Evolutionary conservation across 2,113 vertebrate species (phyloP).

Genomic region (Myiozetetes cayanensis): DNA sequence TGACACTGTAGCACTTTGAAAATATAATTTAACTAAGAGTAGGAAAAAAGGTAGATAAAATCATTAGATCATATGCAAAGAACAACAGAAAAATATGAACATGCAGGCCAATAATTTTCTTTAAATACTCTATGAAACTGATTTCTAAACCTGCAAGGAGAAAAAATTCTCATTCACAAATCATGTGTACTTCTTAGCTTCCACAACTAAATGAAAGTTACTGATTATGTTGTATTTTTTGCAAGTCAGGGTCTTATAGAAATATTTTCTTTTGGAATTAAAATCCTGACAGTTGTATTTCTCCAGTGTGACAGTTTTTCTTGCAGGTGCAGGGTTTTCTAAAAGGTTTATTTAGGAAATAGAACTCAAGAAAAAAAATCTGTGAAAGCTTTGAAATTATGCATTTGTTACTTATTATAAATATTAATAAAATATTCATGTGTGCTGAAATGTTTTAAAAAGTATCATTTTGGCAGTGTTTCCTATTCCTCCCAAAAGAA

Average conservation of each 20-base stretch:
- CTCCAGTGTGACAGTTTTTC: background rate
- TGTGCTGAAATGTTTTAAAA: background rate
- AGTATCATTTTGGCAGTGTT: background rate
- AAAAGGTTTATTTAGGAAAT: background rate
- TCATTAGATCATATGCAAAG: background rate
- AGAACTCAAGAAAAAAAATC: background rate
- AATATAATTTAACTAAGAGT: background rate
- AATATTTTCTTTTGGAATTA: background rate
- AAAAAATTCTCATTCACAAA: background rate
- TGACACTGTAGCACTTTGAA: background rate
- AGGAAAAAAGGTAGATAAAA: background rate
- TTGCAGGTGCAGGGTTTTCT: background rate
- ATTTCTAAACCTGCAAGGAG: background rate
- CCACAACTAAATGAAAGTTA: background rate
- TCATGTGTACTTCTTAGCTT: background rate
- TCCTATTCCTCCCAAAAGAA: background rate
- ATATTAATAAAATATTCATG: background rate
- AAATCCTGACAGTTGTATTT: background rate
- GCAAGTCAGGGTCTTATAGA: background rate
- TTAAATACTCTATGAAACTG: background rate
- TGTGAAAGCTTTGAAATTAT: background rate
- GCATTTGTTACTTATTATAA: background rate
- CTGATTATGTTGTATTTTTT: background rate
- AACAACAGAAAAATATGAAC: background rate
- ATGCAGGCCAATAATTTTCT: rapidly evolving